phyloP scores from a whole-genome alignment of 2,797 vertebrate genomes.

The Pipistrellus nathusii region DNA sequence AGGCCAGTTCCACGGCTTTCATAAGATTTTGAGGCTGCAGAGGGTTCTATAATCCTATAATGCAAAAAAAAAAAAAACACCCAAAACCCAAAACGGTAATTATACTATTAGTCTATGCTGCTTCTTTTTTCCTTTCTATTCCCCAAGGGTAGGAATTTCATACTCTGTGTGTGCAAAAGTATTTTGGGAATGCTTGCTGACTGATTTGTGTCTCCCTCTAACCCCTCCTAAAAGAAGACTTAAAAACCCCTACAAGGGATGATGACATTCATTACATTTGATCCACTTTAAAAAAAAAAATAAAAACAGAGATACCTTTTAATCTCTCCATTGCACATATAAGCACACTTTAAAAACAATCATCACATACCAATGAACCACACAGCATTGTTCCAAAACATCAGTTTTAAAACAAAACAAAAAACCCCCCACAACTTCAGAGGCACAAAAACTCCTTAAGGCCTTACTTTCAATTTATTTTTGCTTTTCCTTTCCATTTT shows the following conservation, averaged over 20 bases:
- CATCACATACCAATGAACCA: neutral
- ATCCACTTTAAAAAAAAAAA: neutral
- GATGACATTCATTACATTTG: neutral
- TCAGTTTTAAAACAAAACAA: neutral
- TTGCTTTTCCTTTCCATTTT: neutral
- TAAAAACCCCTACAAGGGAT: neutral
- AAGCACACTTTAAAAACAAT: neutral
- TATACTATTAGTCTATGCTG: neutral
- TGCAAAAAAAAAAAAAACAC: neutral
- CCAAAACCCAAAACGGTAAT: neutral
- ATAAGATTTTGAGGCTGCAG: neutral
- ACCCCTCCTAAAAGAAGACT: neutral
- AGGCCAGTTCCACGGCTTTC: neutral
- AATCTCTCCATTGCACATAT: neutral
- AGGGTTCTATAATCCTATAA: neutral
- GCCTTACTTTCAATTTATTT: neutral
- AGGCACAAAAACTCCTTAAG: neutral
- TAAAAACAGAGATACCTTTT: neutral
- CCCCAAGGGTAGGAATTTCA: neutral
- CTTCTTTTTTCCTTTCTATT: neutral
- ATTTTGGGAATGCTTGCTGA: neutral
- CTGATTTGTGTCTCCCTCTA: neutral
- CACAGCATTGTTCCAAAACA: neutral
- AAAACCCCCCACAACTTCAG: neutral
- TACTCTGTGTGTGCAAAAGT: neutral